Evolutionary conservation across 1,140 invertebrate species (phyloP).

Genomic region (Apocrypta bakeri): DNA sequence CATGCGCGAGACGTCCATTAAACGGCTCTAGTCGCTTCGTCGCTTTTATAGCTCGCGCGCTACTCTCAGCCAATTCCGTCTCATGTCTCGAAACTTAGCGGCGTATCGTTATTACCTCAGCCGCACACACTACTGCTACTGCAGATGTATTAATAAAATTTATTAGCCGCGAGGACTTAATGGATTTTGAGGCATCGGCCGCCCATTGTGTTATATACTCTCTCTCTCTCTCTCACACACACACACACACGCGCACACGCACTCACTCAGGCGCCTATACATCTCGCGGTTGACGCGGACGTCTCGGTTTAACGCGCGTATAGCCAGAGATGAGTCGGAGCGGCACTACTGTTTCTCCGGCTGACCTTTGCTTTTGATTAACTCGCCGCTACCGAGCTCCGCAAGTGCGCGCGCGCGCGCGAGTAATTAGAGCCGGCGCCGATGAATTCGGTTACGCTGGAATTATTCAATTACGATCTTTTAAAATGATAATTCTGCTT

Average conservation of each 20-base stretch:
- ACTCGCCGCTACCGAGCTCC: conserved; percentile 10
- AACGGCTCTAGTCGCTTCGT: conserved; percentile 17
- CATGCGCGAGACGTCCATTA: conserved; percentile 10
- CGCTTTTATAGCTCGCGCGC: conserved; percentile 47
- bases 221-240: too few species aligned
- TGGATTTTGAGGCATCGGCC: conserved; percentile 69
- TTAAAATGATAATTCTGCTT: conserved; percentile 32
- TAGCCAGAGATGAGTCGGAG: background rate
- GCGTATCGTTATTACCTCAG: conserved; percentile 63
- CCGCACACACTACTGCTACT: conserved; percentile 32
- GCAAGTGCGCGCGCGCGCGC: background rate
- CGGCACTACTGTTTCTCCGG: background rate
- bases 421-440: conserved; percentile 30
- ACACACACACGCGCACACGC: too few species aligned
- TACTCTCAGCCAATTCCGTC: conserved; percentile 36
- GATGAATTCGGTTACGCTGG: conserved; percentile 8
- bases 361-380: conserved; percentile 41
- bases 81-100: conserved; percentile 55
- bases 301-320: conserved; percentile 59
- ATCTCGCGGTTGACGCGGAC: conserved; percentile 8
- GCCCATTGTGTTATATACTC: conserved; percentile 54
- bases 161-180: conserved; percentile 69
- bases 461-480: conserved; percentile 35
- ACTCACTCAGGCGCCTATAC: background rate
- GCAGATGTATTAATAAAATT: conserved; percentile 72